Evolutionary conservation across 2,797 vertebrate species (phyloP).

Genomic region (Momotus momota): DNA sequence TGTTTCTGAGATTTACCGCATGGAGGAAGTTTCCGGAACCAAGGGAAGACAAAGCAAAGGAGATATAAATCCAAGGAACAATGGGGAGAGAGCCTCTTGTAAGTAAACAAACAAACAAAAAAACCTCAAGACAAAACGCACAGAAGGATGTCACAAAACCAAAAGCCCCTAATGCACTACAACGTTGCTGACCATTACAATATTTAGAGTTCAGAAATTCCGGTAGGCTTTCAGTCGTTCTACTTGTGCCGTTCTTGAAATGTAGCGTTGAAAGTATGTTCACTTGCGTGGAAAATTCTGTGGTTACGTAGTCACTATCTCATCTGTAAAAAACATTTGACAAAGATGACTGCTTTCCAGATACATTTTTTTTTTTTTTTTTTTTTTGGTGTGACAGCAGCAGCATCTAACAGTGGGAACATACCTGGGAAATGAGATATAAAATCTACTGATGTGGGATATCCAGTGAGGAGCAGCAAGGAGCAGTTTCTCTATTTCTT

Average conservation of each 20-base stretch:
- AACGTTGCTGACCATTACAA: not conserved
- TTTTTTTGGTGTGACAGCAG: not conserved
- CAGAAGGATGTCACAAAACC: not conserved
- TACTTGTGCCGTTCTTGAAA: not conserved
- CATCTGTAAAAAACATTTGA: not conserved
- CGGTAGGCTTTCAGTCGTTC: not conserved
- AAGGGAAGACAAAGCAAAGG: constrained; percentile 84
- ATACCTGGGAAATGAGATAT: not conserved
- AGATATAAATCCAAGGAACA: constrained; percentile 92
- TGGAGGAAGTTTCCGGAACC: constrained; percentile 92
- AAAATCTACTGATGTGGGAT: not conserved
- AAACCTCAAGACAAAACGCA: not conserved
- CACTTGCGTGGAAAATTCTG: not conserved
- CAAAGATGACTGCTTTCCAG: not conserved
- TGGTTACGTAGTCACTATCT: not conserved
- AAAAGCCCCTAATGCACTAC: not conserved
- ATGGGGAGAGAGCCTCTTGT: constrained; percentile 96
- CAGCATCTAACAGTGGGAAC: not conserved
- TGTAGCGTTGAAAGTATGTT: not conserved
- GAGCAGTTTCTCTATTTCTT: not conserved
- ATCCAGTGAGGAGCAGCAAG: not conserved
- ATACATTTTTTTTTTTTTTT: not conserved
- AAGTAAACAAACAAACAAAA: constrained; percentile 72
- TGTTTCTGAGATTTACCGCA: constrained; percentile 92
- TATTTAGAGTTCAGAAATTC: not conserved